phyloP scores from a whole-genome alignment of 2,113 vertebrate species.

The Thamnophis sirtalis region DNA sequence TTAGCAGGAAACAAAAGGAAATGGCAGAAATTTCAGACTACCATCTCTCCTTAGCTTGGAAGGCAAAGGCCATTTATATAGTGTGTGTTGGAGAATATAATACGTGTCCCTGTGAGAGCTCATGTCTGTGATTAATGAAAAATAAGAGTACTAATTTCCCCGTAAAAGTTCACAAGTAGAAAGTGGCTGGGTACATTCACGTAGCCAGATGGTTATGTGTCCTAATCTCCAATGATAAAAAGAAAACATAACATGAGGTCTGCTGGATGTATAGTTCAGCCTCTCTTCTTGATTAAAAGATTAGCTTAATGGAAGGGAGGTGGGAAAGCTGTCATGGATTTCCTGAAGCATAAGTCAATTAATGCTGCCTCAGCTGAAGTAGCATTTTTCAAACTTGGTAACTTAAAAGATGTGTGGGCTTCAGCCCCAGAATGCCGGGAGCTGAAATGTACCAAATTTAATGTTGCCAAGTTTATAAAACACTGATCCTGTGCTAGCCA shows the following conservation, averaged over 20 bases:
- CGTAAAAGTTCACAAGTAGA: not conserved
- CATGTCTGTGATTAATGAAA: not conserved
- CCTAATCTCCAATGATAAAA: too few relatives aligned
- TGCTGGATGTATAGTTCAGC: not conserved
- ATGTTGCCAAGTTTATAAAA: not conserved
- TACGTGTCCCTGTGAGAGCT: not conserved
- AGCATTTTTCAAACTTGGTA: not conserved
- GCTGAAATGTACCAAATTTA: not conserved
- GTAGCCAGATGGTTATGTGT: not conserved
- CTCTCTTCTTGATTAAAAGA: not conserved
- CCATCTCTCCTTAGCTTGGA: not conserved
- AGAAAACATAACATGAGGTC: not conserved
- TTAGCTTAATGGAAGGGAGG: not conserved
- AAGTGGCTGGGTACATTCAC: not conserved
- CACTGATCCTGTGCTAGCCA: not conserved
- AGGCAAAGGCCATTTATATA: not conserved
- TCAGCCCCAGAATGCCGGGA: not conserved
- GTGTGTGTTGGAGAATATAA: not conserved
- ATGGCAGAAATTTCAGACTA: not conserved
- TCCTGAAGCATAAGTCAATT: not conserved
- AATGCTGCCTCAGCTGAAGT: not conserved
- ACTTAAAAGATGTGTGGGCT: not conserved
- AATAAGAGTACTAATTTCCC: not conserved
- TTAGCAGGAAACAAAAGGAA: not conserved
- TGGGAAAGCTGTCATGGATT: not conserved